These are phyloP conservation scores for Hirtodrosophila alboralis DNA, from an alignment of 2,888 invertebrate species.

Conservation along the genomic window DNA sequence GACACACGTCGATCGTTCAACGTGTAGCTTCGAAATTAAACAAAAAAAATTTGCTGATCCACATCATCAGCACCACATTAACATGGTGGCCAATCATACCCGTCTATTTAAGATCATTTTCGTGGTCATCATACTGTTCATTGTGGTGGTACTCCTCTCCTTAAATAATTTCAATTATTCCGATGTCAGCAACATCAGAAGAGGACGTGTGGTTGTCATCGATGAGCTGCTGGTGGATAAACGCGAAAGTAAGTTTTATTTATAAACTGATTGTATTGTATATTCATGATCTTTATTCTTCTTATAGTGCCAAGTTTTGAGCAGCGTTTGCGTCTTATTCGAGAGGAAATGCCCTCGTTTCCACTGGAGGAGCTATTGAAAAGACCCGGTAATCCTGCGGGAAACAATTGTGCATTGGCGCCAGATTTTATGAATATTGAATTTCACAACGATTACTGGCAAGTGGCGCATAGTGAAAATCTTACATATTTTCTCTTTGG, in stretches of 20 bases:
- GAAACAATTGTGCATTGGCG: conserved; percentile 27
- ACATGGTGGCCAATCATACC: conserved; percentile 27
- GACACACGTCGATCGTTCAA: conserved; percentile 24
- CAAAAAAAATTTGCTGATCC: background rate
- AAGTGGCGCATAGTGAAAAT: conserved; percentile 90
- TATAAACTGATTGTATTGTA: no score
- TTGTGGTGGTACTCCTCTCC: no score
- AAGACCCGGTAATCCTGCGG: background rate
- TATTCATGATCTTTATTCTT: background rate
- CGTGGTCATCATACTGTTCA: conserved; percentile 10
- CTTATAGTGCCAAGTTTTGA: conserved; percentile 31
- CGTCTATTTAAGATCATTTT: conserved; percentile 26
- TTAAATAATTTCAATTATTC: conserved; percentile 26
- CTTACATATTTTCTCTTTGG: conserved; percentile 94
- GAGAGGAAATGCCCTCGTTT: conserved; percentile 57
- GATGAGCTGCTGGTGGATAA: conserved; percentile 43
- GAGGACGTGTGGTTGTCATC: background rate
- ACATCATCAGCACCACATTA: conserved; percentile 1
- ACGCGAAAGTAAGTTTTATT: conserved; percentile 16
- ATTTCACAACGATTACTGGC: conserved; percentile 97
- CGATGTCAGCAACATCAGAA: background rate
- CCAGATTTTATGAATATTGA: conserved; percentile 93
- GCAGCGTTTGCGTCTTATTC: conserved; percentile 42
- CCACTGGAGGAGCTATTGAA: conserved; percentile 49
- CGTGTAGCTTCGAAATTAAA: background rate